Evolutionary conservation across 2,888 invertebrate species (phyloP), one percentile per base, ranked within the genome.

Genomic region (Orchestes rusci): DNA sequence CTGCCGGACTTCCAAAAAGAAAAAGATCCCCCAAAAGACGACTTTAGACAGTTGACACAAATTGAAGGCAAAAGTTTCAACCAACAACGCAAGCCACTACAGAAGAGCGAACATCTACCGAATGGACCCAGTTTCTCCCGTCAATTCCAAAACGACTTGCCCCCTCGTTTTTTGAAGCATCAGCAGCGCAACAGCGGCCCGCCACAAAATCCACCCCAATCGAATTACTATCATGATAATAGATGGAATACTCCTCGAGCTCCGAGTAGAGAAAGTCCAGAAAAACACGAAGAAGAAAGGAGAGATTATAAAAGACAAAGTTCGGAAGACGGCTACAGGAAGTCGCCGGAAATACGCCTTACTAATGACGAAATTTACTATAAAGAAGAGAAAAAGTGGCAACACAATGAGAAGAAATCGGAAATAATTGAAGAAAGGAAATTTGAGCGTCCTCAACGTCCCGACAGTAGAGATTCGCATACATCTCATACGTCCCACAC

Each of bases 121-220:
- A 79, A 77, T 54, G 70, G 68, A 27, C 73, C 77, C 2, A 74
- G 73, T 18, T 86, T 82, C 63, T 81, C 83, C 4, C 77, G 82
- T 58, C 79, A 80, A 53, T 89, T 86, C 68, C 86, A 87, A 66
- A 81, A 77, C 38, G 84, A 88, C 69, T 75, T 92, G 60, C 91
- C 92, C 40, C 92, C 92, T 12, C 75, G 92, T 45, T 88, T 90
- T 67, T 79, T 83, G 58, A 84, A 84, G 58, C 84, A 87, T 59
- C 85, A 56, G 34, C 85, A 57, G 28, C 32, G 39, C 2, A 39
- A 18, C 32, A 34, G 19, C 13, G 20, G 34, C 7, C 17, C 12
- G 4, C 16, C 40, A 10, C 42, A 42, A 35, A 57, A 53, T 45
- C 41, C 39, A 16, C 45, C 52, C 16, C 45, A 40, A 8, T 38